Base-by-base conservation (phyloP, 2,797 vertebrate species). In the Poeciliopsis paucimaculata region DNA sequence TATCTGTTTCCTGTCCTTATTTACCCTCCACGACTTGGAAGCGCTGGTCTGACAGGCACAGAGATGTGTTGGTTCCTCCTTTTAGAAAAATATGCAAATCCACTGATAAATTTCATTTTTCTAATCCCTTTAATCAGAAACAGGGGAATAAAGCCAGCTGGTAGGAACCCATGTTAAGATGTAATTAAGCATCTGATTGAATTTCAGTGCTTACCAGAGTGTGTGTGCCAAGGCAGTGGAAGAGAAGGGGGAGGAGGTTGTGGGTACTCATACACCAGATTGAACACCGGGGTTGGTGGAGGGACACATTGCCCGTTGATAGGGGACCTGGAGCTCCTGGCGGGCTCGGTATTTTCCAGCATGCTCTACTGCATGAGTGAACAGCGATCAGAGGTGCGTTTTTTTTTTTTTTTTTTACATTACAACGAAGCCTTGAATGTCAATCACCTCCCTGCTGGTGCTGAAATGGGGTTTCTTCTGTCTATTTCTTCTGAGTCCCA, bases 141-240 rank as follows among this genome's bases (percentile, higher is more conserved):
- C 96, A 92, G 95, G 97, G 97, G 97, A 97, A 97, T 98, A 97
- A 94, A 97, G 95, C 95, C 97, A 98, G 98, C 96, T 99, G 98
- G 95, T 97, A 96, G 94, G 91, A 97, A 97, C 95, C 96, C 95
- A 90, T 97, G 96, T 96, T 97, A 96, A 97, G 95, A 97, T 96
- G 95, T 98, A 98, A 98, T 98, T 98, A 98, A 97, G 96, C 95
- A 97, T 97, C 95, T 97, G 96, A 98, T 97, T 98, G 96, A 96
- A 98, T 98, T 97, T 97, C 95, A 94, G 92, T 80, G 94, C 96
- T 96, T 96, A 96, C 94, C 94, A 96, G 96, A 94, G 90, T 90
- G 86, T 90, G 88, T 77, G 89, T 93, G 95, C 95, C 94, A 94
- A 93, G 83, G 89, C 73, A 77, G 80, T 60, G 83, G 82, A 31